A percentile compares a stretch with the other conserved stretches of the same genome.
These are phyloP conservation scores for Boulengeromyrus knoepffleri DNA, from an alignment of 2,113 vertebrate genomes.

Conservation along the genomic window DNA sequence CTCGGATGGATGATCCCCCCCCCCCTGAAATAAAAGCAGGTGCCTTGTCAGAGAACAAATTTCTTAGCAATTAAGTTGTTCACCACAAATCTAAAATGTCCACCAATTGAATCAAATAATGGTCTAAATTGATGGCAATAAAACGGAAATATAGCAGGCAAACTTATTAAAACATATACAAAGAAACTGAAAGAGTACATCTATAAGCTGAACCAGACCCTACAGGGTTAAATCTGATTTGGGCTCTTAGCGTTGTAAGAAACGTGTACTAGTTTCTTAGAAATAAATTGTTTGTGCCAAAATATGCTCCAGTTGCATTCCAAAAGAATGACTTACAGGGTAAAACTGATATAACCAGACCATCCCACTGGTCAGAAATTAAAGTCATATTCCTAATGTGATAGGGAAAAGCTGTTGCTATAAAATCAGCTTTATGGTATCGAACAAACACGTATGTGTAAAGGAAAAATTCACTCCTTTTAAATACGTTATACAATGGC, in stretches of 20 bases:
- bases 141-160: conserved; percentile 51
- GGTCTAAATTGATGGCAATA: conserved; percentile 47
- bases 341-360: conserved; percentile 65
- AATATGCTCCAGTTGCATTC: conserved; percentile 54
- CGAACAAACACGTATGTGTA: not conserved
- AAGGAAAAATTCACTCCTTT: not conserved
- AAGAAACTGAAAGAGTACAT: conserved; percentile 38
- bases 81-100: conserved; percentile 39
- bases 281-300: conserved; percentile 56
- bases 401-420: not conserved
- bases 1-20: not conserved
- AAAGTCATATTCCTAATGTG: conserved; percentile 16
- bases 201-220: conserved; percentile 58
- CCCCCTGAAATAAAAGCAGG: conserved; percentile 39
- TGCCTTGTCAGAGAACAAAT: conserved; percentile 18
- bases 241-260: conserved; percentile 58
- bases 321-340: conserved; percentile 55
- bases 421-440: not conserved
- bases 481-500: not conserved
- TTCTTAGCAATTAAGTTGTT: conserved; percentile 30
- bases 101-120: conserved; percentile 51
- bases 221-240: conserved; percentile 50
- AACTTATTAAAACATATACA: conserved; percentile 47
- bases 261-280: conserved; percentile 53
- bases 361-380: conserved; percentile 49